Evolutionary conservation across 2,888 invertebrate genomes (phyloP).

Genomic region (Operophtera brumata): DNA sequence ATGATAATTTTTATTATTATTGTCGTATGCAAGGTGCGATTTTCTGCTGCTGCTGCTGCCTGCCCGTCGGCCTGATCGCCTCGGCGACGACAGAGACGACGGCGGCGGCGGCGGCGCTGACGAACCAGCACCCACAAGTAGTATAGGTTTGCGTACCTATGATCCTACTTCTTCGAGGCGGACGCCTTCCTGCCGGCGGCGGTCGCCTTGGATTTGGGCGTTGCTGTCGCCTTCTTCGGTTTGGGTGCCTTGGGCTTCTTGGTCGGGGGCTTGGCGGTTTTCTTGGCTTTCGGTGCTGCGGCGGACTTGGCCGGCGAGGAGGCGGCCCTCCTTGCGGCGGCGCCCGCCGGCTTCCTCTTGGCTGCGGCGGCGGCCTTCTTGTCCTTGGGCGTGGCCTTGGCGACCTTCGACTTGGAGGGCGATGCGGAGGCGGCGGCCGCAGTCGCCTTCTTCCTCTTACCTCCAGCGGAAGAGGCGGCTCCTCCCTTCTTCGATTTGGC

Average conservation of each 20-base stretch:
- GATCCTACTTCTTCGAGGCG: slow-evolving; percentile 37
- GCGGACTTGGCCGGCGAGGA: slow-evolving; percentile 23
- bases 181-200: slow-evolving; percentile 45
- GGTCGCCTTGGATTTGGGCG: slow-evolving; percentile 14
- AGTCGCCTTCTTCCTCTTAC: slow-evolving; percentile 31
- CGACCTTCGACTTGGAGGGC: slow-evolving; percentile 38
- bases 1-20: background rate
- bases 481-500: background rate
- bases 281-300: slow-evolving; percentile 47
- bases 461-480: slow-evolving; percentile 30
- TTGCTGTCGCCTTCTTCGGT: slow-evolving; percentile 37
- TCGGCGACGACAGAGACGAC: background rate
- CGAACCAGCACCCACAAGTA: background rate
- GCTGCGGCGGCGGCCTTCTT: slow-evolving; percentile 33
- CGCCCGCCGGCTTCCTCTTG: slow-evolving; percentile 27
- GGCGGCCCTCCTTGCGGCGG: slow-evolving; percentile 7
- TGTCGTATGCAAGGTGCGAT: background rate
- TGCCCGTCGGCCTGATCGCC: background rate
- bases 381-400: background rate
- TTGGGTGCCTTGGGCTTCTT: slow-evolving; percentile 56
- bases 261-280: slow-evolving; percentile 46
- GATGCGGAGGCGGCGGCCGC: slow-evolving; percentile 32
- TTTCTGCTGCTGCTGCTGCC: background rate
- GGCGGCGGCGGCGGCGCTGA: background rate
- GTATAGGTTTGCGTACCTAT: background rate